A percentile compares a stretch with the other conserved stretches of the same genome.
These are phyloP conservation scores for Idaea dimidiata DNA, from an alignment of 2,888 invertebrate genomes.

Conservation along the genomic window DNA sequence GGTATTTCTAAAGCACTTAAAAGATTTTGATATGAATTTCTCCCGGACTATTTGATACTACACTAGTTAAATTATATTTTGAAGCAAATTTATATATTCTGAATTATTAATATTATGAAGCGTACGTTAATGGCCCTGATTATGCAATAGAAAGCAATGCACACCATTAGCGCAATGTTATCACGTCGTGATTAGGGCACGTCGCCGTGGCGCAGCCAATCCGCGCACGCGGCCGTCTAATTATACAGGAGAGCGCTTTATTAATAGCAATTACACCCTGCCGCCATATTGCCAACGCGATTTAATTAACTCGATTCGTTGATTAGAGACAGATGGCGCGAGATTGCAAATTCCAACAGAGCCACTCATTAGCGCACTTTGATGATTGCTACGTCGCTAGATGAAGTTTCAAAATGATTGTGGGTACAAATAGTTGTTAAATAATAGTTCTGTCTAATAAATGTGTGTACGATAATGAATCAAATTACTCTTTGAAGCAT, in stretches of 20 bases:
- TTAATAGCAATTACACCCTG: constrained; percentile 78
- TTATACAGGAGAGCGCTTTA: constrained; percentile 79
- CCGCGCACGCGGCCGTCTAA: constrained; percentile 63
- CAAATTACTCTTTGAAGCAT: background rate
- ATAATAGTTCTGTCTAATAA: background rate
- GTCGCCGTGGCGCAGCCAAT: constrained; percentile 67
- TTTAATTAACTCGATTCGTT: constrained; percentile 79
- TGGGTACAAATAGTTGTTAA: background rate
- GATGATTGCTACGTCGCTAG: constrained; percentile 19
- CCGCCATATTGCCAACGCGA: constrained; percentile 78
- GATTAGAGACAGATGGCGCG: constrained; percentile 78
- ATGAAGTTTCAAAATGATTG: constrained; percentile 2
- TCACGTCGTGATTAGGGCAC: constrained; percentile 75
- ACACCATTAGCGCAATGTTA: constrained; percentile 73
- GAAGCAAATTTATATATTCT: background rate
- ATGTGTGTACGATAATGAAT: background rate
- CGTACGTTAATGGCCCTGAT: constrained; percentile 38
- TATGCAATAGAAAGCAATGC: constrained; percentile 58
- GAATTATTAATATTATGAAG: constrained; percentile 19
- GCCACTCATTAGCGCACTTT: constrained; percentile 65
- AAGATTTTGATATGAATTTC: too few relatives aligned
- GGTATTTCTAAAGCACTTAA: too few relatives aligned
- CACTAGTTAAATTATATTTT: background rate
- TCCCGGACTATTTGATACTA: too few relatives aligned
- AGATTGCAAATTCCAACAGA: constrained; percentile 62